Conservation (phyloP, 2,797 vertebrate species). For the Falco biarmicus region DNA sequence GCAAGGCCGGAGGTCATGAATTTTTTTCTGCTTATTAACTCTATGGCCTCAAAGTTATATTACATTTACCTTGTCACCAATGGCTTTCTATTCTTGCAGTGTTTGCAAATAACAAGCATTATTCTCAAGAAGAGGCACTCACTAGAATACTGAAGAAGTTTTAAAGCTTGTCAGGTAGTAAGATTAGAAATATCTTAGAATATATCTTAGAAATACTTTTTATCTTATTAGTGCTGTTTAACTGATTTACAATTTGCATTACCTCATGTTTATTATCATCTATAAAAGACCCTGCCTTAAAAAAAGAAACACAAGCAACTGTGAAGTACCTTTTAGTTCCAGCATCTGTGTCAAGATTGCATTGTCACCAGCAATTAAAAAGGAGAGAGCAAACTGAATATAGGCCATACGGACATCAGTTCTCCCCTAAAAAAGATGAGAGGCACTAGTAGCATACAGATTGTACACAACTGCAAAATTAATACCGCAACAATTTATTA, state of each 20-base stretch:
- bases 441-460: neutral
- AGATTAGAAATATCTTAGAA: neutral
- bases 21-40: neutral
- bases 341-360: constrained; percentile 85
- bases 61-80: neutral
- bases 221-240: neutral
- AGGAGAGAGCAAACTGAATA: constrained; percentile 91
- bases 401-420: constrained; percentile 91
- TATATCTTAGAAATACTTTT: neutral
- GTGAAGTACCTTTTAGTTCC: constrained; percentile 89
- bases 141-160: neutral
- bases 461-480: neutral
- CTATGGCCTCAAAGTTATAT: neutral
- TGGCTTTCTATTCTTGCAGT: neutral
- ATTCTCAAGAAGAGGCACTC: neutral
- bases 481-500: neutral
- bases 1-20: neutral
- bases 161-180: neutral
- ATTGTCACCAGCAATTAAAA: constrained; percentile 90
- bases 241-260: neutral
- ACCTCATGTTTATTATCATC: neutral
- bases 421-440: constrained; percentile 79
- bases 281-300: neutral
- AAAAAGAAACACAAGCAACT: neutral
- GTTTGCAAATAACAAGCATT: neutral